Base-by-base conservation (phyloP, 2,888 invertebrate species). In the Aethes cnicana region DNA sequence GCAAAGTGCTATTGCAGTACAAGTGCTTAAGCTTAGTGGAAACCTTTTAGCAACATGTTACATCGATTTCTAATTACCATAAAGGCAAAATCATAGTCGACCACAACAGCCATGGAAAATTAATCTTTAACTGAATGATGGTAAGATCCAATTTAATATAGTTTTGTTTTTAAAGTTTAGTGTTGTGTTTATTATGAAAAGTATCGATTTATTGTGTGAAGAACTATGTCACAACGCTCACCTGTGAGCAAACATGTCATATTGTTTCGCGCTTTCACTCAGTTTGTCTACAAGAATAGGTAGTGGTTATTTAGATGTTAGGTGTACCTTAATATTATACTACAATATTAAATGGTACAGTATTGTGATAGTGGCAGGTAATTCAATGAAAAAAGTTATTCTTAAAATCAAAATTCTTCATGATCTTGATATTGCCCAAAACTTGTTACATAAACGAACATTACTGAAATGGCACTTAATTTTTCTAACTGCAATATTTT, bases 201-300 rank as follows among this genome's bases (percentile, higher is more conserved):
- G 47, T 39, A 47, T 53, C 53, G 39, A 46, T 56, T 54, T 56
- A 56, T 44, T 25, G 47, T 17, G 26, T 18, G 18, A 35, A 37
- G 53, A 55, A 53, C 54, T 52, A 49, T 57, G 59, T 58, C 59
- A 56, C 57, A 56, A 57, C 48, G 50, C 55, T 53, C 52, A 56
- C 56, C 53, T 54, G 58, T 49, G 39, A 54, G 47, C 47, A 44
- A 50, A 47, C 53, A 59, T 52, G 46, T 56, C 57, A 53, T 56
- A 53, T 56, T 50, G 53, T 55, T 55, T 46, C 49, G 14, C 43
- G 52, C 62, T 62, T 62, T 62, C 59, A 55, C 59, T 56, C 17
- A 23, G 18, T 20, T 25, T 11, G 25, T 50, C 39, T 39, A 39
- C 30, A 16, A 37, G 23, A 32, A 30, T 30, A 8, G 21, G 2